Evolutionary conservation across 1,140 invertebrate species (phyloP).

Genomic region (Drosophila busckii): DNA sequence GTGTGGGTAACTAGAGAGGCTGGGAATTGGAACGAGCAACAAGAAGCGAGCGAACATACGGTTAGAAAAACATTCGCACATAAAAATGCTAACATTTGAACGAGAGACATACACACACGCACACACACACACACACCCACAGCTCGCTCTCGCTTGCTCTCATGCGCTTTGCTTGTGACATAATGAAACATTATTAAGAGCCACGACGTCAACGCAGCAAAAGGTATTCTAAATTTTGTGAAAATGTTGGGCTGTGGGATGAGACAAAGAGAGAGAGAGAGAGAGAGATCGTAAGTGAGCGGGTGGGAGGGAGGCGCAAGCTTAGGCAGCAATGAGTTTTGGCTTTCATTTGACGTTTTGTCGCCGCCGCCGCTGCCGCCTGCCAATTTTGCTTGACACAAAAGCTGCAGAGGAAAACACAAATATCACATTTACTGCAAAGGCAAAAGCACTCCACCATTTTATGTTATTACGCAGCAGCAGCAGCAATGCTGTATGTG

Average conservation of each 20-base stretch:
- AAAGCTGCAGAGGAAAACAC: constrained; percentile 56
- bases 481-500: constrained; percentile 1
- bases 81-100: constrained; percentile 78
- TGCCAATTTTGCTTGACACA: constrained; percentile 61
- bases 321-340: constrained; percentile 43
- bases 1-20: not conserved
- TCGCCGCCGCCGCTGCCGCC: constrained; percentile 27
- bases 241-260: constrained; percentile 51
- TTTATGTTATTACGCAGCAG: constrained; percentile 51
- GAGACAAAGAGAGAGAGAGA: not conserved
- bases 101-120: constrained; percentile 25
- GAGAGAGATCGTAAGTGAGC: not conserved
- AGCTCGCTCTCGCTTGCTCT: not conserved
- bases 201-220: constrained; percentile 77
- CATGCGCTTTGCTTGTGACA: constrained; percentile 27
- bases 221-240: constrained; percentile 76
- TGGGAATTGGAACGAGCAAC: constrained; percentile 22
- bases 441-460: constrained; percentile 69
- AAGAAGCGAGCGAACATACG: constrained; percentile 66
- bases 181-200: constrained; percentile 79
- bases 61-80: constrained; percentile 78
- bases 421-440: constrained; percentile 73
- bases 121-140: constrained; percentile 3
- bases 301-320: not conserved
- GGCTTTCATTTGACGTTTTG: constrained; percentile 70